Conservation (phyloP, 2,797 vertebrate species). For the Coracias cyanogaster region DNA sequence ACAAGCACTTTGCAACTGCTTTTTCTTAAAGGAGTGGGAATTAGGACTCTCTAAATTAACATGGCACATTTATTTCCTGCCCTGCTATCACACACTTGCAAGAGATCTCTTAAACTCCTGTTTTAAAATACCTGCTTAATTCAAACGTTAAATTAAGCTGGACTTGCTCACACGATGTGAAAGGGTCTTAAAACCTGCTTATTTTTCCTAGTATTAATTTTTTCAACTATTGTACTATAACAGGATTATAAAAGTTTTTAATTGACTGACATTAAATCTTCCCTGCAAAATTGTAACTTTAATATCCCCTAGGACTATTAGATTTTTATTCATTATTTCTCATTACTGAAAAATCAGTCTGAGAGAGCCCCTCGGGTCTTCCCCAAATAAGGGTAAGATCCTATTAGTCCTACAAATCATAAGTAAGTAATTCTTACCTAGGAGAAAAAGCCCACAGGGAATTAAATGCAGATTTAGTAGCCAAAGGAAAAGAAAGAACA, state of each 20-base stretch:
- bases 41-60: not conserved
- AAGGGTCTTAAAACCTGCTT: not conserved
- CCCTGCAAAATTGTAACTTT: slow-evolving; percentile 20
- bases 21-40: not conserved
- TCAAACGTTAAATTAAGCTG: not conserved
- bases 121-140: not conserved
- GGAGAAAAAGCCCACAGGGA: not conserved
- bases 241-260: slow-evolving; percentile 47
- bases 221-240: not conserved
- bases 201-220: not conserved
- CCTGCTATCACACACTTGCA: not conserved
- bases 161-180: not conserved
- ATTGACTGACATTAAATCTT: slow-evolving; percentile 16
- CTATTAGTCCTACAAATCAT: slow-evolving; percentile 50
- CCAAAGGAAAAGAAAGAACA: not conserved
- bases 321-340: slow-evolving; percentile 43
- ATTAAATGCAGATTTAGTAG: not conserved
- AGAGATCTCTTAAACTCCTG: not conserved
- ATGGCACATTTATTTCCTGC: not conserved
- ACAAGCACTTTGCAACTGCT: not conserved
- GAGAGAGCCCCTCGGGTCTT: not conserved
- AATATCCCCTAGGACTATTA: slow-evolving; percentile 8
- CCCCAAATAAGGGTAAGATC: not conserved
- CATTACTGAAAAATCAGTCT: slow-evolving; percentile 30
- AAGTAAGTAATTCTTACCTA: slow-evolving; percentile 21